Evolutionary conservation across 2,113 vertebrate species (phyloP).

Genomic region (Eupsittula cactorum): DNA sequence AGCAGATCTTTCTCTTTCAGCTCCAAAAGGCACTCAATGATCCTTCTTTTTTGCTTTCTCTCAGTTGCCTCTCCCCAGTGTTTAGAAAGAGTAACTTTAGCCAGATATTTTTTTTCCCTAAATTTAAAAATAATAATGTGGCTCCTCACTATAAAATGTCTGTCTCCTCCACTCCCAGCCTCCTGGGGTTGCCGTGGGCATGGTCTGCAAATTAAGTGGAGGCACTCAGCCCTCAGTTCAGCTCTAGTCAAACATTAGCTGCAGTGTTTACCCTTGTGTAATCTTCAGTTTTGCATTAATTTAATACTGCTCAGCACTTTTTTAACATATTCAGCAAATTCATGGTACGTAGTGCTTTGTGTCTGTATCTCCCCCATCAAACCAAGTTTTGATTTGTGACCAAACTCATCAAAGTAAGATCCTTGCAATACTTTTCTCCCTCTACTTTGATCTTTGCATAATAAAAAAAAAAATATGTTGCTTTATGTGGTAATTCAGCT

Average conservation of each 20-base stretch:
- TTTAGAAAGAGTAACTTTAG: conserved; percentile 32
- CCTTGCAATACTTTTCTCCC: conserved; percentile 5
- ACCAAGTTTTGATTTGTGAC: conserved; percentile 57
- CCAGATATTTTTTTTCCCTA: neutral
- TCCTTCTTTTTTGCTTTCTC: neutral
- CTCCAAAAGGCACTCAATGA: conserved; percentile 5
- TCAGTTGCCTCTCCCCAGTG: neutral
- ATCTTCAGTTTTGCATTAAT: conserved; percentile 76
- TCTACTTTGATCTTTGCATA: conserved; percentile 53
- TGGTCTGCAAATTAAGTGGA: conserved; percentile 71
- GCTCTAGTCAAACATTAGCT: conserved; percentile 75
- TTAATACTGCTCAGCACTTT: conserved; percentile 72
- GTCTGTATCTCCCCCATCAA: conserved; percentile 50
- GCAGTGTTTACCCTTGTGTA: conserved; percentile 76
- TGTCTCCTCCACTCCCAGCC: conserved; percentile 53
- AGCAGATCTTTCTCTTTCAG: conserved; percentile 28
- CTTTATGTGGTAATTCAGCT: conserved; percentile 51
- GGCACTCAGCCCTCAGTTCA: conserved; percentile 63
- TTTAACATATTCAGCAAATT: conserved; percentile 69
- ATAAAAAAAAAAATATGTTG: neutral
- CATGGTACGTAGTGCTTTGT: conserved; percentile 6
- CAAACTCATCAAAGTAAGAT: conserved; percentile 63
- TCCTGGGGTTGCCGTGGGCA: conserved; percentile 63
- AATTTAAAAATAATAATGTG: conserved; percentile 70
- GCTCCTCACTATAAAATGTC: conserved; percentile 68